Conservation (phyloP, 1,140 invertebrate species). For the Grapholita molesta region DNA sequence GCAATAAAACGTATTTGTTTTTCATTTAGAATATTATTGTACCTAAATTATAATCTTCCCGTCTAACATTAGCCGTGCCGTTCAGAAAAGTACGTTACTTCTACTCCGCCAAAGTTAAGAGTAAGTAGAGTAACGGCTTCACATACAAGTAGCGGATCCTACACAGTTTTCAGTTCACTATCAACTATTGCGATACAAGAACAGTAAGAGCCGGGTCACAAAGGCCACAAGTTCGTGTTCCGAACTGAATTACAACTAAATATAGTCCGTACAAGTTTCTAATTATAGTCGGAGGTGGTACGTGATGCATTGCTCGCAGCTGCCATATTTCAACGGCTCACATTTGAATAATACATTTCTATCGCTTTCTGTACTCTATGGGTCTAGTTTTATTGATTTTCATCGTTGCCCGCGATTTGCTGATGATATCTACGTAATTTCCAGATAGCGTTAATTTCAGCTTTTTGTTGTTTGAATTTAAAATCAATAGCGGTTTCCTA, state of each 20-base stretch:
- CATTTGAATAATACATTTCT: conserved; percentile 29
- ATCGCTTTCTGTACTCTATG: neutral
- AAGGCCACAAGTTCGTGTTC: conserved; percentile 27
- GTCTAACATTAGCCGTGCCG: no score
- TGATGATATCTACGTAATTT: neutral
- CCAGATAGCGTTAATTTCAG: neutral
- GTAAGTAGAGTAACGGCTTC: no score
- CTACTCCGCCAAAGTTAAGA: neutral
- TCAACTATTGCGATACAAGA: neutral
- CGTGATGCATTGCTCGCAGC: conserved; percentile 25
- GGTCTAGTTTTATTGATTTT: neutral
- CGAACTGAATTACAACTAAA: conserved; percentile 23
- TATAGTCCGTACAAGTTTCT: conserved; percentile 24
- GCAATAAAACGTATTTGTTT: no score
- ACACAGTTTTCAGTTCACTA: neutral
- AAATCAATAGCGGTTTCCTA: neutral
- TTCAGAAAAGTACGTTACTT: no score
- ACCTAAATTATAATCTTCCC: no score
- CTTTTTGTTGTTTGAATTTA: neutral
- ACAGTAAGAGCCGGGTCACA: conserved; percentile 22
- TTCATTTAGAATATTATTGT: no score
- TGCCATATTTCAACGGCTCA: conserved; percentile 32
- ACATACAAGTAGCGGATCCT: neutral
- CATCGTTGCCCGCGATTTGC: neutral
- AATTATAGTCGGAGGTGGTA: conserved; percentile 30